Base-by-base conservation (phyloP, 2,797 vertebrate genomes). In the Australoheros facetus region DNA sequence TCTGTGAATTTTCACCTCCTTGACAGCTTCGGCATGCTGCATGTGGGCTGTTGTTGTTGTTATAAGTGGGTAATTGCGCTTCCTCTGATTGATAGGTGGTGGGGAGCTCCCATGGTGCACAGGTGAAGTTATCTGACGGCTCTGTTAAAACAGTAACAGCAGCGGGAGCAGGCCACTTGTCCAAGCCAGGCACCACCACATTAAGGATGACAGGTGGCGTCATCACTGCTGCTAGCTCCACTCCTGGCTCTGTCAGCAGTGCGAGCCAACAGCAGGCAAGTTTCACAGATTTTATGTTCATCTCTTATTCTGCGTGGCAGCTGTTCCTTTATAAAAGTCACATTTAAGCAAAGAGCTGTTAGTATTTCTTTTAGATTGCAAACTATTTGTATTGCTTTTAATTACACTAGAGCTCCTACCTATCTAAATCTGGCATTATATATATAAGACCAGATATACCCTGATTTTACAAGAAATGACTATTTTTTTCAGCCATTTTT, bases 81-180 rank as follows among this genome's bases (percentile, higher is more conserved):
- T 57, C 48, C 13, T 45, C 28, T 82, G 57, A 85, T 79, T 89
- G 80, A 73, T 89, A 96, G 96, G 95, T 96, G 88, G 95, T 95
- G 71, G 94, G 94, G 7, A 85, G 94, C n/a, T 94, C 96, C 59
- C 97, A 98, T 87, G 92, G 96, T 0, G 97, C 98, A 1, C 95
- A 99, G 91, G 94, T 99, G 93, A 99, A 99, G 93, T 94, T 99
- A 93, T 96, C 97, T 0, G 98, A 99, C 2, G 97, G 96, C 17
- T 96, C 97, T 1, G 90, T 98, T 21, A 99, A 98, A 92, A 96
- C 97, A 0, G 95, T 98, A 74, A 89, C 94, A 1, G 87, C 93
- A 7, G 95, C 97, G 1, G 91, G 94, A 26, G 94, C 97, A 0
- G 94, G 97, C 5, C 97, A 97, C 73, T 95, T 99, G 81, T 97